Percentiles rank a stretch among this genome's conserved stretches.
These are phyloP conservation scores for Periphyllus acericola DNA, from an alignment of 2,888 invertebrate genomes.

Conservation along the genomic window DNA sequence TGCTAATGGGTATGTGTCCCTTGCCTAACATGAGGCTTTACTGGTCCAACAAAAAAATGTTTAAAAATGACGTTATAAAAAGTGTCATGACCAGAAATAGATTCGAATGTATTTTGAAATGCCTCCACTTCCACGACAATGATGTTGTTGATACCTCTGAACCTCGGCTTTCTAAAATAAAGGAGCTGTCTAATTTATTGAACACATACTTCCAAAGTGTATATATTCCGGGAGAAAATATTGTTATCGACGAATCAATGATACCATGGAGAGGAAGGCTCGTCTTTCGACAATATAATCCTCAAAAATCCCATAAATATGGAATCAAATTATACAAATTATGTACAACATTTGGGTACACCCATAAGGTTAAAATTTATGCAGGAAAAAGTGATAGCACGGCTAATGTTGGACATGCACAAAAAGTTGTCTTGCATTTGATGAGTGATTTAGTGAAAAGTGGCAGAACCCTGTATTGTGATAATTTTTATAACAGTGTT, in stretches of 20 bases:
- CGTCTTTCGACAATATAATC: slow-evolving; percentile 24
- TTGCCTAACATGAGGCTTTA: slow-evolving; percentile 26
- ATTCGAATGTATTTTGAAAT: slow-evolving; percentile 64
- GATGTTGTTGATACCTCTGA: too few relatives aligned
- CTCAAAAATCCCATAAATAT: slow-evolving; percentile 17
- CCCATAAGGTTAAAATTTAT: slow-evolving; percentile 3
- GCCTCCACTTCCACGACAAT: slow-evolving; percentile 47
- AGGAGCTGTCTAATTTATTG: too few relatives aligned
- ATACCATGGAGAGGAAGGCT: slow-evolving; percentile 33
- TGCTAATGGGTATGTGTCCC: background rate
- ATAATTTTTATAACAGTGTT: background rate
- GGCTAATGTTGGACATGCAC: background rate
- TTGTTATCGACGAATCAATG: slow-evolving; percentile 13
- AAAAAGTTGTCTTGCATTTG: too few relatives aligned
- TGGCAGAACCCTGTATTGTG: too few relatives aligned
- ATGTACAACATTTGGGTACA: too few relatives aligned
- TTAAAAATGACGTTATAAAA: slow-evolving; percentile 63
- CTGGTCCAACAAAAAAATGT: slow-evolving; percentile 63
- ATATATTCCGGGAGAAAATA: background rate
- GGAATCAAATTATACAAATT: slow-evolving; percentile 19
- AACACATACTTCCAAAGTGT: too few relatives aligned
- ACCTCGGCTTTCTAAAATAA: too few relatives aligned
- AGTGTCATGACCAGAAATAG: slow-evolving; percentile 63
- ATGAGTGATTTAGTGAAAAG: too few relatives aligned
- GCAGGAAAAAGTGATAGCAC: slow-evolving; percentile 7